These are phyloP conservation scores for Margarornis squamiger DNA, from an alignment of 2,797 vertebrate genomes.

Conservation along the genomic window DNA sequence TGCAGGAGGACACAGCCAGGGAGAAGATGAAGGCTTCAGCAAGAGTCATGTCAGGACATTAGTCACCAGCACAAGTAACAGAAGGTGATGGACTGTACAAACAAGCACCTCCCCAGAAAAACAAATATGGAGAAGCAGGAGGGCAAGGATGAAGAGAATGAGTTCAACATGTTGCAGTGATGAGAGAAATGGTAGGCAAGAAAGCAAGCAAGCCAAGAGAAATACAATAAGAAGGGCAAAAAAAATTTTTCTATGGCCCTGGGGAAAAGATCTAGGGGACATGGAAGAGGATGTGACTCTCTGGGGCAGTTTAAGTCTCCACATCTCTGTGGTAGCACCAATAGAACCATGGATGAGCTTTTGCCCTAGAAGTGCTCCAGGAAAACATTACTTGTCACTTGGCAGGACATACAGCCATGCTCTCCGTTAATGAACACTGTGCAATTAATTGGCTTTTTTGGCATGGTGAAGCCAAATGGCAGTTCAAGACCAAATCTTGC, in stretches of 20 bases:
- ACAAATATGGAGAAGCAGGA: background rate
- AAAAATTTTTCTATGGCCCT: background rate
- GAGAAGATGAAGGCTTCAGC: background rate
- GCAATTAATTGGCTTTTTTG: background rate
- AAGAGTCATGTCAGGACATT: background rate
- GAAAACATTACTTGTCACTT: background rate
- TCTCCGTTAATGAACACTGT: background rate
- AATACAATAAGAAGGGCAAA: background rate
- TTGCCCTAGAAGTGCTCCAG: background rate
- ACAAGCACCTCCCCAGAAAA: background rate
- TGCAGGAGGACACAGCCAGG: conserved; percentile 45
- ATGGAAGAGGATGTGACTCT: background rate
- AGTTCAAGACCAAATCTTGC: background rate
- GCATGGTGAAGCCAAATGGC: background rate
- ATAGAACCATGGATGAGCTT: background rate
- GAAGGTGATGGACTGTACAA: background rate
- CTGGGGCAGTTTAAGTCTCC: background rate
- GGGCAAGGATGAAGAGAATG: background rate
- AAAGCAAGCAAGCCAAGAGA: background rate
- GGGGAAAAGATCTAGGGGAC: background rate
- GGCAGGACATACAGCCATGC: background rate
- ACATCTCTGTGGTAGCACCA: background rate
- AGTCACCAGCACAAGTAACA: background rate
- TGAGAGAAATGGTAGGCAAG: background rate
- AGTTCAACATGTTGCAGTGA: background rate